Evolutionary conservation across 1,140 invertebrate species (phyloP).

Genomic region (Neodiprion fabricii): DNA sequence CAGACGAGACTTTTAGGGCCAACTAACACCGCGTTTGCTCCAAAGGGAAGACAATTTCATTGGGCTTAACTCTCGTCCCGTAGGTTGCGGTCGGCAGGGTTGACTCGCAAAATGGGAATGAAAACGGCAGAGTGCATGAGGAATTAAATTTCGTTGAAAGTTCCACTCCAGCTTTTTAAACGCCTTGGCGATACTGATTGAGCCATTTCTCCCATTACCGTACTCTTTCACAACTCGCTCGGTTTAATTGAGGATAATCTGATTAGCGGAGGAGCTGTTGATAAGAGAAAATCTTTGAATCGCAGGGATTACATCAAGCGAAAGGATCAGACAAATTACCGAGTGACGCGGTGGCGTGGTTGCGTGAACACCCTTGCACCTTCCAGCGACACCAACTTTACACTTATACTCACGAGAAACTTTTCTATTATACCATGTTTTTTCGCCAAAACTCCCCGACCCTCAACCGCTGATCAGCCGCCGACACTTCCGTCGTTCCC

Average conservation of each 20-base stretch:
- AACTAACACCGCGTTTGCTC: background rate
- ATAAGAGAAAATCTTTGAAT: background rate
- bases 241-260: background rate
- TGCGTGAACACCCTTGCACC: too few species aligned
- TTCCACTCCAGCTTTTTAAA: too few species aligned
- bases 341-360: too few species aligned
- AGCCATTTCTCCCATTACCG: background rate
- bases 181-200: too few species aligned
- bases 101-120: background rate
- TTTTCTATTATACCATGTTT: too few species aligned
- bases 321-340: background rate
- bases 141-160: too few species aligned
- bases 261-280: background rate
- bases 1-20: background rate
- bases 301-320: background rate
- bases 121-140: background rate
- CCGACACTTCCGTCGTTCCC: too few species aligned
- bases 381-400: too few species aligned
- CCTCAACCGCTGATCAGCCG: too few species aligned
- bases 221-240: background rate
- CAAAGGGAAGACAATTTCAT: background rate
- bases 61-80: background rate
- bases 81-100: background rate
- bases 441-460: too few species aligned
- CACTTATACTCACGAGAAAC: too few species aligned